Conservation (phyloP, 2,797 vertebrate species). For the Melanotaenia maccullochi region DNA sequence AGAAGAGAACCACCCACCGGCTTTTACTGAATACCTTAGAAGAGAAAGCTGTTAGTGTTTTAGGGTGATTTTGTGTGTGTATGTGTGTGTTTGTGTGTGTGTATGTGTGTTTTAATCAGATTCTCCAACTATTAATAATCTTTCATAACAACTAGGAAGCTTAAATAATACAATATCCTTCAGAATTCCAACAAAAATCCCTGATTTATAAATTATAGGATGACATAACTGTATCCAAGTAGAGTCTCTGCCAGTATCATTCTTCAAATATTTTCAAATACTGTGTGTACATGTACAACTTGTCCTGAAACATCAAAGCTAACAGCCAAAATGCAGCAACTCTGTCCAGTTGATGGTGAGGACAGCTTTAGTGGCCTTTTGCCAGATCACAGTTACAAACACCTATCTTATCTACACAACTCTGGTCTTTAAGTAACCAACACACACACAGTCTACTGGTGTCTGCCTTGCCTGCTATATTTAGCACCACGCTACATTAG, state of each 20-base stretch:
- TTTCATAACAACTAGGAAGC: slow-evolving; percentile 22
- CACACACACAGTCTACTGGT: slow-evolving; percentile 29
- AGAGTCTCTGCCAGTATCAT: neutral
- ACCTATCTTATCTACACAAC: slow-evolving; percentile 58
- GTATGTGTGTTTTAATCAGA: slow-evolving; percentile 40
- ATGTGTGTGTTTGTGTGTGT: neutral
- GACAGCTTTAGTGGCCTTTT: slow-evolving; percentile 49
- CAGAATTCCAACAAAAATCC: slow-evolving; percentile 13
- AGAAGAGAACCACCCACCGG: slow-evolving; percentile 31
- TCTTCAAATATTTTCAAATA: neutral
- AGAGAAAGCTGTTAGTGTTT: slow-evolving; percentile 31
- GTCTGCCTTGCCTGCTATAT: slow-evolving; percentile 65
- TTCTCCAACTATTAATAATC: slow-evolving; percentile 12
- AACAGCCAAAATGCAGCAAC: slow-evolving; percentile 17
- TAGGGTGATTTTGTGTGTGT: too few relatives aligned
- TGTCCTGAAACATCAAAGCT: slow-evolving; percentile 39
- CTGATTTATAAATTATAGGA: slow-evolving; percentile 18
- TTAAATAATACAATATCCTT: slow-evolving; percentile 20
- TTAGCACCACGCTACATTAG: slow-evolving; percentile 80
- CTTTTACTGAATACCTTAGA: slow-evolving; percentile 21
- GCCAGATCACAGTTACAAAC: slow-evolving; percentile 57
- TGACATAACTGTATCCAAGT: slow-evolving; percentile 2
- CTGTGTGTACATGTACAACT: neutral
- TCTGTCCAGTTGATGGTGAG: slow-evolving; percentile 3
- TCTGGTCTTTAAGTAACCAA: slow-evolving; percentile 39